phyloP scores from a whole-genome alignment of 2,888 invertebrate genomes.

The Mythimna pallens region DNA sequence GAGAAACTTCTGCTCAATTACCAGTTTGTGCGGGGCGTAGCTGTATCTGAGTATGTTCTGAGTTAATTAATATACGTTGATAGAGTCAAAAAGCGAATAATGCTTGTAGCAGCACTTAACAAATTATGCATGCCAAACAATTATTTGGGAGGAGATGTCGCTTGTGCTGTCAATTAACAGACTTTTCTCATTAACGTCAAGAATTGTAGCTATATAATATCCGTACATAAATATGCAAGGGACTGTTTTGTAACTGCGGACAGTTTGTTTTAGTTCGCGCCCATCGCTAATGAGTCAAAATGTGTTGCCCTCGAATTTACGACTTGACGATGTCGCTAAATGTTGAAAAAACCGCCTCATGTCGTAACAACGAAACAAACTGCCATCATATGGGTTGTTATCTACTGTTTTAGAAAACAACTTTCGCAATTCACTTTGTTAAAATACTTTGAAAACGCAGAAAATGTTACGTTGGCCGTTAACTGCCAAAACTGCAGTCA shows the following conservation, averaged over 20 bases:
- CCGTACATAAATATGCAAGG: conserved; percentile 51
- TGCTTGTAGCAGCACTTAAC: not conserved
- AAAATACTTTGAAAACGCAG: conserved; percentile 57
- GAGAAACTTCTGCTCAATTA: conserved; percentile 64
- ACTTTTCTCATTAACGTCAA: conserved; percentile 21
- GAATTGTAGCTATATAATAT: conserved; percentile 17
- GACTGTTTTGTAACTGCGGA: conserved; percentile 62
- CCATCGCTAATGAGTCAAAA: conserved; percentile 81
- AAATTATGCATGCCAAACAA: not conserved
- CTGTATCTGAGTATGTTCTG: conserved; percentile 26
- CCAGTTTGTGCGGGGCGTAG: conserved; percentile 40
- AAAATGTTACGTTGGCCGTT: conserved; percentile 47
- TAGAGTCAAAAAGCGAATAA: conserved; percentile 17
- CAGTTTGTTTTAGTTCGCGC: conserved; percentile 74
- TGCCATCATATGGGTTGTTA: conserved; percentile 72
- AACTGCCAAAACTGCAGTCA: conserved; percentile 42
- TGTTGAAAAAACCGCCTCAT: conserved; percentile 78
- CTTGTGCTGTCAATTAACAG: conserved; percentile 13
- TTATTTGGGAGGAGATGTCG: not conserved
- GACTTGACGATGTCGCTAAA: conserved; percentile 83
- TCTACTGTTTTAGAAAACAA: conserved; percentile 68
- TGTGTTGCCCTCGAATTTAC: conserved; percentile 81
- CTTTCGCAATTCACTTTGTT: conserved; percentile 74
- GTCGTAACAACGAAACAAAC: conserved; percentile 79
- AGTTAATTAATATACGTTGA: conserved; percentile 15